Evolutionary conservation across 2,113 vertebrate genomes (phyloP).

Genomic region (Thymallus thymallus): DNA sequence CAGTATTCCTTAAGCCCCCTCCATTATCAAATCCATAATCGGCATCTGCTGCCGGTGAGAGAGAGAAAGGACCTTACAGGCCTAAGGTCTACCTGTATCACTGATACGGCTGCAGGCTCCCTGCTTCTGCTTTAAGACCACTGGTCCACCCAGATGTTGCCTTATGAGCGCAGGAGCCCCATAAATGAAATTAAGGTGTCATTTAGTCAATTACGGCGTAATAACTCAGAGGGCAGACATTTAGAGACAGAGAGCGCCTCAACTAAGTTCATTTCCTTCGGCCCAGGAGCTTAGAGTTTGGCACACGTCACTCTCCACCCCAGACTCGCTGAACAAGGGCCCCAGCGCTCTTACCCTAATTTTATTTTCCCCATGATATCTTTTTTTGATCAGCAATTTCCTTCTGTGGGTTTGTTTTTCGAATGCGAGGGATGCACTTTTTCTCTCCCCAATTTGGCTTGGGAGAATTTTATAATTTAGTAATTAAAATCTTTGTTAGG

Average conservation of each 20-base stretch:
- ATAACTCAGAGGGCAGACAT: slow-evolving; percentile 82
- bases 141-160: slow-evolving; percentile 76
- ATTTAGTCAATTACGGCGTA: slow-evolving; percentile 82
- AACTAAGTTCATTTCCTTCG: slow-evolving; percentile 79
- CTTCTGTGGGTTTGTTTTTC: slow-evolving; percentile 82
- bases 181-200: slow-evolving; percentile 87
- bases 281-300: slow-evolving; percentile 74
- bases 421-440: slow-evolving; percentile 90
- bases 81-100: slow-evolving; percentile 35
- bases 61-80: slow-evolving; percentile 41
- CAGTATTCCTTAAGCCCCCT: slow-evolving; percentile 69
- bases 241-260: slow-evolving; percentile 79
- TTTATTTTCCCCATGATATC: slow-evolving; percentile 79
- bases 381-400: slow-evolving; percentile 83
- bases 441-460: slow-evolving; percentile 99
- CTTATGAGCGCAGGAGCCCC: slow-evolving; percentile 78
- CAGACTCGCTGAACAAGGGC: slow-evolving; percentile 74
- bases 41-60: slow-evolving; percentile 51
- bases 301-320: slow-evolving; percentile 75
- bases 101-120: slow-evolving; percentile 48
- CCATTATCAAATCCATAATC: slow-evolving; percentile 74
- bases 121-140: slow-evolving; percentile 69
- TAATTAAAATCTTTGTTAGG: slow-evolving; percentile 99
- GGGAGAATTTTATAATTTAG: slow-evolving; percentile 99
- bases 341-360: slow-evolving; percentile 74